Conservation (phyloP, 1,140 invertebrate species). For the Drosophila teissieri region DNA sequence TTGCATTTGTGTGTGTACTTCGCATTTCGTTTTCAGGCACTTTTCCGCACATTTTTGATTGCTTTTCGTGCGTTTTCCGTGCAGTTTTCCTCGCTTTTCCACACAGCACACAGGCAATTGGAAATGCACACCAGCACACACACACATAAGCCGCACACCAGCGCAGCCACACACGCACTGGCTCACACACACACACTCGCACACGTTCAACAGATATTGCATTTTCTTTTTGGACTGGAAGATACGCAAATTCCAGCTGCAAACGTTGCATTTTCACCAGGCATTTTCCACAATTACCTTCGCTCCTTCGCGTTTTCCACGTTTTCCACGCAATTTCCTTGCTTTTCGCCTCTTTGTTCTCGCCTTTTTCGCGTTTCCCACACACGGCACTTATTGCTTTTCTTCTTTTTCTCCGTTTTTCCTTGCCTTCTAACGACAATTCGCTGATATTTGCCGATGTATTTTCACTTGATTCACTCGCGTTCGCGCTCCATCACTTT, state of each 20-base stretch:
- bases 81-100: constrained; percentile 55
- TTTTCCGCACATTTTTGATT: constrained; percentile 50
- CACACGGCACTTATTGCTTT: constrained; percentile 49
- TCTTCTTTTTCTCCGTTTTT: constrained; percentile 19
- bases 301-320: constrained; percentile 24
- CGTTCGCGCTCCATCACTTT: constrained; percentile 1
- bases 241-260: constrained; percentile 49
- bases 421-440: constrained; percentile 24
- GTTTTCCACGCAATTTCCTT: constrained; percentile 34
- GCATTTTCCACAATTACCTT: constrained; percentile 54
- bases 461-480: constrained; percentile 14
- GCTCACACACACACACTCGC: constrained; percentile 23
- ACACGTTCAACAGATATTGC: constrained; percentile 24
- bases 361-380: constrained; percentile 46
- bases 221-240: constrained; percentile 41
- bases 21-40: constrained; percentile 51
- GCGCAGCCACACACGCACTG: constrained; percentile 19
- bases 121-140: constrained; percentile 52
- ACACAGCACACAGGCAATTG: constrained; percentile 70
- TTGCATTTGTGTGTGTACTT: constrained; percentile 56
- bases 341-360: constrained; percentile 45
- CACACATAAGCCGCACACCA: constrained; percentile 21
- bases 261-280: constrained; percentile 55
- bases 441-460: constrained; percentile 4
- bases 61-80: constrained; percentile 46